Evolutionary conservation across 2,113 vertebrate genomes (phyloP).

Genomic region (Salvelinus fontinalis): DNA sequence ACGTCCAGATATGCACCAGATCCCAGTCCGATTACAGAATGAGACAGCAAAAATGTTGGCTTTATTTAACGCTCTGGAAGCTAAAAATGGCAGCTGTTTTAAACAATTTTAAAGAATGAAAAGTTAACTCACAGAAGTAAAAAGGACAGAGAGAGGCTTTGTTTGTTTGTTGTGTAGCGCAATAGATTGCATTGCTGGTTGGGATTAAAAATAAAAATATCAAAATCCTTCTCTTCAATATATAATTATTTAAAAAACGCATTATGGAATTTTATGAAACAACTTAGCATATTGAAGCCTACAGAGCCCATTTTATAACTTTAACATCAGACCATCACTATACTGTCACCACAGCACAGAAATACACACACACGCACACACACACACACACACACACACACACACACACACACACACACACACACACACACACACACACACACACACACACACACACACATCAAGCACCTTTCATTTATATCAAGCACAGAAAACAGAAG

Average conservation of each 20-base stretch:
- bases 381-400: not conserved
- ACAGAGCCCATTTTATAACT: constrained; percentile 13
- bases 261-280: not conserved
- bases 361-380: constrained; percentile 25
- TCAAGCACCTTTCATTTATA: not conserved
- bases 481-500: constrained; percentile 44
- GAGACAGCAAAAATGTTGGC: constrained; percentile 16
- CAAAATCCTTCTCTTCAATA: not conserved
- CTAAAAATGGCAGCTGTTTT: constrained; percentile 9
- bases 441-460: not conserved
- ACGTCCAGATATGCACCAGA: not conserved
- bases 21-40: not conserved
- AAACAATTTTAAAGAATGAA: not conserved
- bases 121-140: no score
- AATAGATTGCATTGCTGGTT: not conserved
- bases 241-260: not conserved
- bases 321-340: not conserved
- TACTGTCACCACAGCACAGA: constrained; percentile 30
- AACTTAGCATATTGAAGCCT: constrained; percentile 6
- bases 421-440: not conserved
- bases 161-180: not conserved
- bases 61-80: constrained; percentile 10
- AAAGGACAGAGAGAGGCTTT: no score
- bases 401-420: not conserved
- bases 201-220: not conserved